Conservation (phyloP, 1,140 invertebrate genomes). For the Sesamia nonagrioides region DNA sequence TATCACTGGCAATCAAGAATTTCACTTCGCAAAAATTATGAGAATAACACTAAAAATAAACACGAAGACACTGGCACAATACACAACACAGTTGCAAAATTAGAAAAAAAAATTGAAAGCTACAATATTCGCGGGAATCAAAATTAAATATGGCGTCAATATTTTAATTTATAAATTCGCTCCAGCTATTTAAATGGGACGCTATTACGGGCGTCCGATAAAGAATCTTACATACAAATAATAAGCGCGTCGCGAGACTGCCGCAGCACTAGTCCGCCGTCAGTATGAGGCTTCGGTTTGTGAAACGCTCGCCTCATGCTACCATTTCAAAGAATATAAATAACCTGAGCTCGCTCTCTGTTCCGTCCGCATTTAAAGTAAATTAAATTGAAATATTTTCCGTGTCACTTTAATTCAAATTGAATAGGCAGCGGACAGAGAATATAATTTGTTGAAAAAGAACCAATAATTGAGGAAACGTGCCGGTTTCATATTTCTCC, state of each 20-base stretch:
- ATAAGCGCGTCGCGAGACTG: constrained; percentile 33
- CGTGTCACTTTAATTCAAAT: constrained; percentile 21
- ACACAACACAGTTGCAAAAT: not conserved
- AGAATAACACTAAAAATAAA: constrained; percentile 42
- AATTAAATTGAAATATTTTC: constrained; percentile 49
- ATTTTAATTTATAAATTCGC: constrained; percentile 7
- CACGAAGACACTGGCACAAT: constrained; percentile 38
- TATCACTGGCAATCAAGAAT: constrained; percentile 18
- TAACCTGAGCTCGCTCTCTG: constrained; percentile 43
- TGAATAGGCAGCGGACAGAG: not conserved
- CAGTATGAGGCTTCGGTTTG: constrained; percentile 44
- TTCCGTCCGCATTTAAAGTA: constrained; percentile 45
- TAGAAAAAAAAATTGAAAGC: constrained; percentile 24
- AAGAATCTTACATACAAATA: constrained; percentile 45
- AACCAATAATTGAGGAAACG: constrained; percentile 1
- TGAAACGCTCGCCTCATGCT: constrained; percentile 50
- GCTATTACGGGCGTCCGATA: constrained; percentile 51
- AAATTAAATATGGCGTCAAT: constrained; percentile 40
- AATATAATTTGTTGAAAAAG: not conserved
- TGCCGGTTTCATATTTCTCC: not conserved
- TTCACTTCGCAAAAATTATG: constrained; percentile 27
- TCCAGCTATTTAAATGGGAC: constrained; percentile 26
- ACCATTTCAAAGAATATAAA: constrained; percentile 53
- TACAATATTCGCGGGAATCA: constrained; percentile 22
- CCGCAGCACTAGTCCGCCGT: constrained; percentile 46